phyloP scores from a whole-genome alignment of 1,140 invertebrate genomes.

The Polyergus mexicanus region DNA sequence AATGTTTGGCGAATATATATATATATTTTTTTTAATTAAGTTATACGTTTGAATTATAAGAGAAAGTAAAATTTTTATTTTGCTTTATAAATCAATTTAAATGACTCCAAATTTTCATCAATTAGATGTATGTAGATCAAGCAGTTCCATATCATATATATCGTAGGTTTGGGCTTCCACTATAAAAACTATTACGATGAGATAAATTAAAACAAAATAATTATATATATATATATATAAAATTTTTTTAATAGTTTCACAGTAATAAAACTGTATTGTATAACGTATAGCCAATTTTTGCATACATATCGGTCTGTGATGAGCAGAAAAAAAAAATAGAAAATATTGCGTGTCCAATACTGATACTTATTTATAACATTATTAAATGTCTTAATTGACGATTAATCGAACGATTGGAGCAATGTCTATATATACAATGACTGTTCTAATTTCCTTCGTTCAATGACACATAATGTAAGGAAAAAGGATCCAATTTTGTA shows the following conservation, averaged over 20 bases:
- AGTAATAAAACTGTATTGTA: constrained; percentile 31
- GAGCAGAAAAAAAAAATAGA: constrained; percentile 46
- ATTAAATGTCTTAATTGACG: constrained; percentile 8
- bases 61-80: constrained; percentile 8
- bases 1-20: background rate
- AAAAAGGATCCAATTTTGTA: constrained; percentile 52
- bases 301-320: constrained; percentile 46
- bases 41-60: background rate
- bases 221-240: constrained; percentile 3
- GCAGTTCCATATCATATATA: background rate
- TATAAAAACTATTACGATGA: constrained; percentile 5
- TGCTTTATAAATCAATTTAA: background rate
- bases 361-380: constrained; percentile 43
- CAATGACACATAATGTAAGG: constrained; percentile 29
- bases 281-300: constrained; percentile 8
- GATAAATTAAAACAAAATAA: background rate
- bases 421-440: constrained; percentile 30
- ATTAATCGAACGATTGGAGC: constrained; percentile 30
- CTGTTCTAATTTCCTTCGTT: background rate
- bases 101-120: constrained; percentile 1
- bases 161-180: constrained; percentile 9
- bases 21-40: background rate
- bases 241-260: background rate
- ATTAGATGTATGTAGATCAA: background rate
- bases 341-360: constrained; percentile 25